Evolutionary conservation across 2,113 vertebrate genomes (phyloP).

Genomic region (human): GRCh38 chr6:139457001-139457500

Average conservation of each 20-base stretch:
- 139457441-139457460: constrained; percentile 16
- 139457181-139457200: neutral
- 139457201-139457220: constrained; percentile 12
- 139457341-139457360: constrained; percentile 45
- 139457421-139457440: neutral
- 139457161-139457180: neutral
- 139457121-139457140: constrained; percentile 20
- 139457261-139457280: neutral
- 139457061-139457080: constrained; percentile 27
- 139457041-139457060: constrained; percentile 10
- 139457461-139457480: constrained; percentile 33
- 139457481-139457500: constrained; percentile 63
- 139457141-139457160: neutral
- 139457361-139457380: neutral
- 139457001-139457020: constrained; percentile 2
- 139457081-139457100: constrained; percentile 24
- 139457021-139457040: neutral
- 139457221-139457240: neutral
- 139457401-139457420: constrained; percentile 34
- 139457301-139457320: neutral
- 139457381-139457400: constrained; percentile 9
- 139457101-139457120: constrained; percentile 29
- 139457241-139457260: neutral
- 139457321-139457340: neutral
- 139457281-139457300: constrained; percentile 7